Evolutionary conservation across 2,888 invertebrate genomes (phyloP).

Genomic region (Sicus ferrugineus): DNA sequence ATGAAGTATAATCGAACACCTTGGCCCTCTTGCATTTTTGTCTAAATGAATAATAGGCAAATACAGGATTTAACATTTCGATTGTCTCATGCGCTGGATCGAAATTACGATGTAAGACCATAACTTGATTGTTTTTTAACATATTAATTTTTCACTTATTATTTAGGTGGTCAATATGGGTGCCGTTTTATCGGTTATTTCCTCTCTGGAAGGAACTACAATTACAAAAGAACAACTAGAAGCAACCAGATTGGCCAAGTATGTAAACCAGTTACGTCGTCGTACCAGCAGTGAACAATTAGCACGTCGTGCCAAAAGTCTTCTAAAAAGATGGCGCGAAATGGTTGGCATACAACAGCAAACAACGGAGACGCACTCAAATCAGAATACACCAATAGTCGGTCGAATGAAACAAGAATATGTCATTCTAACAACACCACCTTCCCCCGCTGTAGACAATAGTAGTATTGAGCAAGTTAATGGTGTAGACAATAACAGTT

Average conservation of each 20-base stretch:
- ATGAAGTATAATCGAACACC: too few species aligned
- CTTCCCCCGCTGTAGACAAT: conserved; percentile 41
- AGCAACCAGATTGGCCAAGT: conserved; percentile 93
- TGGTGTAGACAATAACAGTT: background rate
- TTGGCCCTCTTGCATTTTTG: too few species aligned
- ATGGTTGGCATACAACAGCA: conserved; percentile 72
- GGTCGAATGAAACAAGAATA: conserved; percentile 30
- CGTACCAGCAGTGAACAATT: conserved; percentile 84
- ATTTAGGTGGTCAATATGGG: conserved; percentile 93
- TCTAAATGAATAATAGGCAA: conserved; percentile 75
- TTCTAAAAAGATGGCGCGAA: conserved; percentile 92
- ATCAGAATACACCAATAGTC: background rate
- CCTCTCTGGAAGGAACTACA: conserved; percentile 86
- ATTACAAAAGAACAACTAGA: conserved; percentile 64
- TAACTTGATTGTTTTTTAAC: background rate
- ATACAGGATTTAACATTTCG: conserved; percentile 92
- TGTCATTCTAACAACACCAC: too few species aligned
- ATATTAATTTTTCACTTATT: background rate
- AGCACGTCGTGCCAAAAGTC: conserved; percentile 88
- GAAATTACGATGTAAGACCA: conserved; percentile 94
- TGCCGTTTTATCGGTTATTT: conserved; percentile 91
- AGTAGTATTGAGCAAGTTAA: background rate
- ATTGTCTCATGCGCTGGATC: conserved; percentile 96
- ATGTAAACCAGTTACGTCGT: conserved; percentile 89
- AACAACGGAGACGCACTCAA: conserved; percentile 29